phyloP scores from a whole-genome alignment of 2,888 invertebrate species.

The Drosophila vallismaia region DNA sequence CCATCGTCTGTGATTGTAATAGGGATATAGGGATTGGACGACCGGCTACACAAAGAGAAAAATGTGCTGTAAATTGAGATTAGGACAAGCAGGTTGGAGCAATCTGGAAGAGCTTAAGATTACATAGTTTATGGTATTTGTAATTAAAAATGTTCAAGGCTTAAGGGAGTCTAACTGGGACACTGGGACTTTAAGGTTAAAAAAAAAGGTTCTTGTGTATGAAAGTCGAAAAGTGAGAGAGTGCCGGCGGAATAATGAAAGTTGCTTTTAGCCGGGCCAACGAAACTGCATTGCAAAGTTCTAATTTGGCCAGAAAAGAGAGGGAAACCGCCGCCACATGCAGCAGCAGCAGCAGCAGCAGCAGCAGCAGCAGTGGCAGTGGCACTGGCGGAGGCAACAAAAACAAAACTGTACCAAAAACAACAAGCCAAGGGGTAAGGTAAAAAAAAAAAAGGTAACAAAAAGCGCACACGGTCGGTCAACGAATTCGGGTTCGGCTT shows the following conservation, averaged over 20 bases:
- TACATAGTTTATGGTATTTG: neutral
- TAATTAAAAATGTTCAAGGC: constrained; percentile 1
- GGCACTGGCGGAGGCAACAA: too few relatives aligned
- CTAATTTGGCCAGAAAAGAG: constrained; percentile 49
- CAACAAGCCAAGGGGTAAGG: constrained; percentile 25
- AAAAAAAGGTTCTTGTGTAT: constrained; percentile 12
- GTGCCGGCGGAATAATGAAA: constrained; percentile 48
- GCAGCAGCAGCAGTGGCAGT: constrained; percentile 32
- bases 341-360: constrained; percentile 34
- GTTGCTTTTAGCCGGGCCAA: constrained; percentile 37
- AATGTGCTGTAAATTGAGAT: neutral
- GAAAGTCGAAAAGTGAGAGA: constrained; percentile 10
- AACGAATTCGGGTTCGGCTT: constrained; percentile 41
- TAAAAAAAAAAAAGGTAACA: constrained; percentile 15
- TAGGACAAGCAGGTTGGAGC: neutral
- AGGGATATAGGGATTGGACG: constrained; percentile 6
- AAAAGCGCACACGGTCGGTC: constrained; percentile 52
- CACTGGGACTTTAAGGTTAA: neutral
- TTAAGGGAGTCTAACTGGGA: neutral
- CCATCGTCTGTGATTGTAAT: constrained; percentile 41
- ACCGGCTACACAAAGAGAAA: constrained; percentile 13
- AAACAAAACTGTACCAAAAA: constrained; percentile 68
- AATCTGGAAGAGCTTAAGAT: neutral
- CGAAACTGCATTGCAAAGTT: constrained; percentile 51
- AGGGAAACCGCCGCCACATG: constrained; percentile 37